A percentile compares a stretch with the other conserved stretches of the same genome.
phyloP scores from a whole-genome alignment of 2,797 vertebrate species.

The Rhodeus uyekii region DNA sequence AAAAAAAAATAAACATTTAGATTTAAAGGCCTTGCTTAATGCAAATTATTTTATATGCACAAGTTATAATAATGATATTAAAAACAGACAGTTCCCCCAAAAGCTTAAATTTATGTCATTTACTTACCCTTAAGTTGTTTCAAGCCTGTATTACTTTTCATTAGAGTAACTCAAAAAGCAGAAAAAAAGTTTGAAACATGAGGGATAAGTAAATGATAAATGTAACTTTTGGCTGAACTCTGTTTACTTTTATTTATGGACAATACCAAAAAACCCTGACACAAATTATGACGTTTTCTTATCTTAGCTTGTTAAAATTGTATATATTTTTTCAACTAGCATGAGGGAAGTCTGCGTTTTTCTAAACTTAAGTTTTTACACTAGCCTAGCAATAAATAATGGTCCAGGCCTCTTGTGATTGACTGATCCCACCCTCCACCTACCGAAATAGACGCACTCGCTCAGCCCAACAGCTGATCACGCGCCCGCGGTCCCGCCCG shows the following conservation, averaged over 20 bases:
- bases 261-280: background rate
- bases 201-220: background rate
- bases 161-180: background rate
- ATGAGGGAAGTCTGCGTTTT: background rate
- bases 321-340: background rate
- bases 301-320: background rate
- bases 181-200: background rate
- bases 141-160: background rate
- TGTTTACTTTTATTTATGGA: background rate
- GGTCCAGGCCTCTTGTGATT: background rate
- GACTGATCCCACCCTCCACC: constrained; percentile 50
- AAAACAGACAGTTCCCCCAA: background rate
- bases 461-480: constrained; percentile 71
- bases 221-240: background rate
- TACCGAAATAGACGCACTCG: constrained; percentile 77
- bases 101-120: background rate
- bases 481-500: constrained; percentile 43
- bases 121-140: no score
- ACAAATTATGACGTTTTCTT: background rate
- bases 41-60: background rate
- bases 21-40: background rate
- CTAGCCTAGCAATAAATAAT: background rate
- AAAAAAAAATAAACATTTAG: no score
- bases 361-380: background rate
- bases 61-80: no score